Evolutionary conservation across 2,797 vertebrate species (phyloP), one percentile per base, ranked within the genome.

Genomic region (Columba guinea): DNA sequence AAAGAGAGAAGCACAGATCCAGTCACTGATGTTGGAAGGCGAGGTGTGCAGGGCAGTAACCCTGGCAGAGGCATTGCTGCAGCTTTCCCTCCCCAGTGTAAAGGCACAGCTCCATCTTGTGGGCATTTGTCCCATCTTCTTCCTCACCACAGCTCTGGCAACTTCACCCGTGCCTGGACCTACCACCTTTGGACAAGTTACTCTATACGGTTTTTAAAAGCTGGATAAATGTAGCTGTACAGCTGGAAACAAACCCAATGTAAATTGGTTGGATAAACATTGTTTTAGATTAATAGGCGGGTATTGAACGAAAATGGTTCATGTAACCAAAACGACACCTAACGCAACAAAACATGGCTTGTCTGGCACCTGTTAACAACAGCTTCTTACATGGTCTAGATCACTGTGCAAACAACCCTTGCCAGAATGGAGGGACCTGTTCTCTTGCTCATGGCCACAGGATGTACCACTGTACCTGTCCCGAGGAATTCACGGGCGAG

Each of bases 391-490:
- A 3, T 52, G 70, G 28, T 87, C 79, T 22, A 37, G 97, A 98
- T 71, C 96, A 86, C 24, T 99, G 99, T 39, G 93, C 67, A 87
- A 94, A 51, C 20, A 97, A 96, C 35, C 98, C 98, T 0, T 99
- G 99, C 96, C 97, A 97, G 93, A 98, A 99, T 0, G 98, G 98
- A 32, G 99, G 99, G 11, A 90, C 95, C 21, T 99, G 99, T 95
- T 96, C 89, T 39, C 77, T 21, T 16, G 58, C 90, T 5, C 97
- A 97, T 1, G 89, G 94, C 39, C 85, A 51, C 0, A 53, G 5
- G 24, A 95, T 94, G 7, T 98, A 98, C n/a, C 96, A 98, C 85
- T 99, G 99, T 77, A 83, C 96, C 52, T 99, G 99, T 96, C 98
- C 98, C 0, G 94, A 97, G 62, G 95, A 95, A 67, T 99, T 98